A percentile compares a stretch with the other conserved stretches of the same genome.
These are phyloP conservation scores for Aphaenogaster floridana DNA, from an alignment of 1,140 invertebrate genomes.

Conservation along the genomic window DNA sequence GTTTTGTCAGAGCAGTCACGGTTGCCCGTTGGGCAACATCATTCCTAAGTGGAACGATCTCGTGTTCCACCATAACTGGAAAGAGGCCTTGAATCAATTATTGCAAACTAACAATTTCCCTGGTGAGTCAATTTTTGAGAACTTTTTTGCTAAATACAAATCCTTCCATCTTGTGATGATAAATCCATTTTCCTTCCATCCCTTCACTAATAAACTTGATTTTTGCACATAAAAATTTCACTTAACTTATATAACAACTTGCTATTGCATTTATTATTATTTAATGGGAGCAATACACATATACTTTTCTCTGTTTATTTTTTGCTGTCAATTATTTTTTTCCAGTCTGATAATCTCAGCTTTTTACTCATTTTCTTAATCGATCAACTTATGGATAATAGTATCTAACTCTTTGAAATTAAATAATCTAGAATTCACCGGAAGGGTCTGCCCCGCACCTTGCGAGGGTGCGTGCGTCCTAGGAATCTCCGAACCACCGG, in stretches of 20 bases:
- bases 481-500: conserved; percentile 97
- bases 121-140: conserved; percentile 82
- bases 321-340: background rate
- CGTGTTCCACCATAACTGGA: conserved; percentile 97
- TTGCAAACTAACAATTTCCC: conserved; percentile 99
- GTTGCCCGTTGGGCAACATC: conserved; percentile 99
- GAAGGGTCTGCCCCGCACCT: conserved; percentile 98
- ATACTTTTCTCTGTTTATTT: background rate
- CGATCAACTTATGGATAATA: background rate
- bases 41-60: conserved; percentile 99
- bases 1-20: conserved; percentile 98
- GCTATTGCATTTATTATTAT: conserved; percentile 14
- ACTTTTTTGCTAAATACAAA: conserved; percentile 10
- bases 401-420: background rate
- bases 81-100: conserved; percentile 97
- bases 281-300: background rate
- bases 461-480: conserved; percentile 99
- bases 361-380: background rate
- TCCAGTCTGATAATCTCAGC: background rate
- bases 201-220: background rate
- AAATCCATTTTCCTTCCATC: background rate
- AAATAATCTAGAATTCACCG: conserved; percentile 95
- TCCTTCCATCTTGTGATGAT: background rate
- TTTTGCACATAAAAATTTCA: background rate
- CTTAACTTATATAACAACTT: background rate